These are phyloP conservation scores for Polymixis flavicincta DNA, from an alignment of 2,888 invertebrate genomes.

Conservation along the genomic window DNA sequence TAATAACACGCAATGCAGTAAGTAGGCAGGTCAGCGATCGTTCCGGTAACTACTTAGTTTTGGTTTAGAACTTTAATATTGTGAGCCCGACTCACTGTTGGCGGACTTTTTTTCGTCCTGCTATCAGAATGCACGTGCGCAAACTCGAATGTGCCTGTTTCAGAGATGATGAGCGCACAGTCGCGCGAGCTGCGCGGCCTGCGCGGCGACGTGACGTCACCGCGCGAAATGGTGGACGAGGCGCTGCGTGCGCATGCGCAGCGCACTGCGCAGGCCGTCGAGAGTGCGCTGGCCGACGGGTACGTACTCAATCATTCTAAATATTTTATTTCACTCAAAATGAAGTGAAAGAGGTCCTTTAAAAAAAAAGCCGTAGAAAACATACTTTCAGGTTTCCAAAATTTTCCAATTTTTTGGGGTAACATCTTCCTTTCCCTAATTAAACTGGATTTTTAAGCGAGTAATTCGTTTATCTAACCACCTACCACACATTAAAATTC, in stretches of 20 bases:
- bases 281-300: slow-evolving; percentile 81
- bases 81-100: not conserved
- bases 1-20: too few relatives aligned
- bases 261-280: slow-evolving; percentile 78
- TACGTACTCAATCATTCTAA: slow-evolving; percentile 50
- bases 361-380: not conserved
- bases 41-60: not conserved
- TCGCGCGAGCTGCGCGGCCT: slow-evolving; percentile 85
- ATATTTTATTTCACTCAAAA: not conserved
- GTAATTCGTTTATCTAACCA: too few relatives aligned
- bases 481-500: too few relatives aligned
- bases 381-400: not conserved
- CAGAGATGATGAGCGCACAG: slow-evolving; percentile 88
- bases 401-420: too few relatives aligned
- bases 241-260: slow-evolving; percentile 77
- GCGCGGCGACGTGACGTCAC: slow-evolving; percentile 78
- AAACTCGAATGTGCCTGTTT: not conserved
- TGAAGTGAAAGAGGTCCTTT: not conserved
- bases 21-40: not conserved
- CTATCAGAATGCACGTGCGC: too few relatives aligned
- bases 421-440: too few relatives aligned
- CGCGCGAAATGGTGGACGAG: slow-evolving; percentile 72
- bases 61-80: not conserved
- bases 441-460: too few relatives aligned
- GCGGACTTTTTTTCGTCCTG: not conserved